Conservation (phyloP, 2,888 invertebrate species). For the Tridacna crocea region DNA sequence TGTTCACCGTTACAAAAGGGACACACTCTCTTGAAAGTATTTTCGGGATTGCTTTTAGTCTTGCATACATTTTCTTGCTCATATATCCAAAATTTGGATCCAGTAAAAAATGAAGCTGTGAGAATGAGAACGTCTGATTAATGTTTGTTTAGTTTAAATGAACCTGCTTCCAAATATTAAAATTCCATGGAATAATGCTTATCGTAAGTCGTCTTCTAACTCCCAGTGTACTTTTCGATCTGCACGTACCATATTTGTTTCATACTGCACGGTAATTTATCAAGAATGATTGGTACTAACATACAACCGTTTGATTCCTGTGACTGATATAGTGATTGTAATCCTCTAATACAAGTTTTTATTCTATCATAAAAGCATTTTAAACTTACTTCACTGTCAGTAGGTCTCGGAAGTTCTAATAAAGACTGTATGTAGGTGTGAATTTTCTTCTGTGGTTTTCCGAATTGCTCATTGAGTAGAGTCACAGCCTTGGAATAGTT, state of each 20-base stretch:
- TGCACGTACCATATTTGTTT: slow-evolving; percentile 21
- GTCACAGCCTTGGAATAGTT: slow-evolving; percentile 16
- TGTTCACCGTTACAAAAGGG: not conserved
- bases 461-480: slow-evolving; percentile 17
- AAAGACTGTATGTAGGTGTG: slow-evolving; percentile 29
- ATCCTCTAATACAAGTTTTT: slow-evolving; percentile 38
- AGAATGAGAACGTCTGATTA: not conserved
- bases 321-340: slow-evolving; percentile 33
- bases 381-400: not conserved
- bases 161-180: slow-evolving; percentile 19
- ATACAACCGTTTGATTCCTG: slow-evolving; percentile 37
- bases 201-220: slow-evolving; percentile 21
- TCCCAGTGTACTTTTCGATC: slow-evolving; percentile 23
- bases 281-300: slow-evolving; percentile 34
- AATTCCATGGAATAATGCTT: slow-evolving; percentile 33
- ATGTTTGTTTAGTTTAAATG: not conserved
- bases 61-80: not conserved
- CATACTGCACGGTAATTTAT: slow-evolving; percentile 33
- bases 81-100: not conserved
- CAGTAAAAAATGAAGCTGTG: not conserved
- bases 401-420: slow-evolving; percentile 23
- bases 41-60: not conserved
- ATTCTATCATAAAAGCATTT: slow-evolving; percentile 41
- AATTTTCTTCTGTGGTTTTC: slow-evolving; percentile 17
- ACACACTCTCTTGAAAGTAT: not conserved